These are phyloP conservation scores for Ptyas mucosa DNA, from an alignment of 2,113 vertebrate species.

Conservation along the genomic window DNA sequence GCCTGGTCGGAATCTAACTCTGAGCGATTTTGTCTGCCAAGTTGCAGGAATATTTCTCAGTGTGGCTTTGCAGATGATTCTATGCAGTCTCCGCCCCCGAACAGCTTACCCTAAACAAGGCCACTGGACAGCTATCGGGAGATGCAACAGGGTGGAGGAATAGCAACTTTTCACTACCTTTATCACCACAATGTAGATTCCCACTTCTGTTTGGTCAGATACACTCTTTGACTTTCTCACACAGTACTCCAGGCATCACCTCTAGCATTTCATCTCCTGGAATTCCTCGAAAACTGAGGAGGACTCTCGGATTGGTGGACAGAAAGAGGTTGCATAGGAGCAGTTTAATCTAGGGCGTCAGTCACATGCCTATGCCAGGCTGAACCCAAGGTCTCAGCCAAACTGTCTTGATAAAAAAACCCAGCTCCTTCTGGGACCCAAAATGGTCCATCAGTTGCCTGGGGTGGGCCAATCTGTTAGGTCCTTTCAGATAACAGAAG, in stretches of 20 bases:
- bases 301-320: neutral
- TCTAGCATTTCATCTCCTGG: neutral
- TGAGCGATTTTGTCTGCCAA: neutral
- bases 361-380: neutral
- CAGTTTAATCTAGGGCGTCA: neutral
- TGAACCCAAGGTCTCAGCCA: neutral
- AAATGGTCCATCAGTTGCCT: neutral
- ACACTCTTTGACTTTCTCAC: neutral
- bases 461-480: neutral
- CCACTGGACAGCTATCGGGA: neutral
- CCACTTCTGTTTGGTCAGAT: neutral
- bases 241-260: neutral
- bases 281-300: neutral
- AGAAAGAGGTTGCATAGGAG: neutral
- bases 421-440: neutral
- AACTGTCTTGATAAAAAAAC: neutral
- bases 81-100: neutral
- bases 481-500: neutral
- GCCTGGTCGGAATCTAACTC: neutral
- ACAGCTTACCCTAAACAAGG: neutral
- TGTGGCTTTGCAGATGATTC: neutral
- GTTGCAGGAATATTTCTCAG: neutral
- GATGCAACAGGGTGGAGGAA: neutral
- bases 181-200: neutral
- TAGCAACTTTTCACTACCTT: neutral